Percentiles rank a stretch among this genome's conserved stretches.
These are phyloP conservation scores for Brachionus manjavacas DNA, from an alignment of 1,140 invertebrate genomes.

Conservation along the genomic window DNA sequence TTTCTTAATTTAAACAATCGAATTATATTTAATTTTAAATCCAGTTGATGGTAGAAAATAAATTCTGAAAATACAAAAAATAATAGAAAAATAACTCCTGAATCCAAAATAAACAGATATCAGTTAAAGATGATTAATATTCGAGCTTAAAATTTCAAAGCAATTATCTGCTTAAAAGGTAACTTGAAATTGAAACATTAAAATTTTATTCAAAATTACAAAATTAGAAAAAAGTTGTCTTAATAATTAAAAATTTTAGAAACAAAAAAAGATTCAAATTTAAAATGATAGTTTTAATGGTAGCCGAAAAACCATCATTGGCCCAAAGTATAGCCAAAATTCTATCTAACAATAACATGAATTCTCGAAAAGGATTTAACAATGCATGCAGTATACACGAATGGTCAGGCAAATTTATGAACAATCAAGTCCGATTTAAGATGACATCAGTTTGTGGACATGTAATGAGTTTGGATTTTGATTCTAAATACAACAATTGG, in stretches of 20 bases:
- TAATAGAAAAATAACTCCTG: no score
- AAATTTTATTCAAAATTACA: conserved; percentile 6
- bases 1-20: no score
- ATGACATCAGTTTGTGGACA: conserved; percentile 99
- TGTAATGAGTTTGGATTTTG: conserved; percentile 90
- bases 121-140: no score
- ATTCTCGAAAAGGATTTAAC: conserved; percentile 80
- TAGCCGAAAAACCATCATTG: conserved; percentile 97
- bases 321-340: conserved; percentile 89
- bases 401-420: conserved; percentile 67
- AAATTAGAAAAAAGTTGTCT: neutral
- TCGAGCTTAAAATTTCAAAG: neutral
- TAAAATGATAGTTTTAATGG: conserved; percentile 83
- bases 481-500: conserved; percentile 89
- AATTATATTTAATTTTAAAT: no score
- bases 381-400: conserved; percentile 86
- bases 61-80: no score
- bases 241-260: neutral
- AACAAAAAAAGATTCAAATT: neutral
- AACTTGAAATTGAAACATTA: neutral
- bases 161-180: neutral
- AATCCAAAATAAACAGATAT: no score
- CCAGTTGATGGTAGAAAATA: no score
- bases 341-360: conserved; percentile 78
- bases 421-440: conserved; percentile 68